phyloP scores from a whole-genome alignment of 2,888 invertebrate species.

The Epinotia bilunana region DNA sequence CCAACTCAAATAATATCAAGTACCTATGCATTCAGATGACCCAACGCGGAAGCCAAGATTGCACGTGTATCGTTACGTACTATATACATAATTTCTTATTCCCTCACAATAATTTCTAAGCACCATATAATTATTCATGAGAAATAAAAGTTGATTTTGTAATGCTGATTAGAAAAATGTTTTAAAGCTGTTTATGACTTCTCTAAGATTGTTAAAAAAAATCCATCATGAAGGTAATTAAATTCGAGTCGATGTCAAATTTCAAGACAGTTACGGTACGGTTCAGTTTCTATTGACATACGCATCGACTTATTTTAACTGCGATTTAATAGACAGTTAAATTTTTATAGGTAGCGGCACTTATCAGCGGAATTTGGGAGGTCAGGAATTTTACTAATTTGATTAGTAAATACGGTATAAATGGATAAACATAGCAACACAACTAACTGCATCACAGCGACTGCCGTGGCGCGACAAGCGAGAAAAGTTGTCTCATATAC shows the following conservation, averaged over 20 bases:
- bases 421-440: too few relatives aligned
- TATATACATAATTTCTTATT: not conserved
- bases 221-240: not conserved
- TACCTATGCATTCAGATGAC: too few relatives aligned
- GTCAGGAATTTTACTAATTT: too few relatives aligned
- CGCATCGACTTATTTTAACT: not conserved
- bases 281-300: constrained; percentile 9
- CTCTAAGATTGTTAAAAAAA: not conserved
- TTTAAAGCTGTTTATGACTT: not conserved
- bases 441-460: too few relatives aligned
- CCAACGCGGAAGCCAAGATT: too few relatives aligned
- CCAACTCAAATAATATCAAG: too few relatives aligned
- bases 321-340: not conserved
- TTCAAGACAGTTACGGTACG: not conserved
- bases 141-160: not conserved
- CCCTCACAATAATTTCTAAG: not conserved
- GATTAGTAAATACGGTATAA: too few relatives aligned
- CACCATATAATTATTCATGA: not conserved
- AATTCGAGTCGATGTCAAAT: constrained; percentile 2
- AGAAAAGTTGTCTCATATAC: too few relatives aligned
- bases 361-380: too few relatives aligned
- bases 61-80: too few relatives aligned
- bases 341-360: not conserved
- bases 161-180: not conserved
- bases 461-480: too few relatives aligned